Percentiles rank a stretch among this genome's conserved stretches.
Evolutionary conservation across 2,797 vertebrate genomes (phyloP).

Genomic region (Columba guinea): DNA sequence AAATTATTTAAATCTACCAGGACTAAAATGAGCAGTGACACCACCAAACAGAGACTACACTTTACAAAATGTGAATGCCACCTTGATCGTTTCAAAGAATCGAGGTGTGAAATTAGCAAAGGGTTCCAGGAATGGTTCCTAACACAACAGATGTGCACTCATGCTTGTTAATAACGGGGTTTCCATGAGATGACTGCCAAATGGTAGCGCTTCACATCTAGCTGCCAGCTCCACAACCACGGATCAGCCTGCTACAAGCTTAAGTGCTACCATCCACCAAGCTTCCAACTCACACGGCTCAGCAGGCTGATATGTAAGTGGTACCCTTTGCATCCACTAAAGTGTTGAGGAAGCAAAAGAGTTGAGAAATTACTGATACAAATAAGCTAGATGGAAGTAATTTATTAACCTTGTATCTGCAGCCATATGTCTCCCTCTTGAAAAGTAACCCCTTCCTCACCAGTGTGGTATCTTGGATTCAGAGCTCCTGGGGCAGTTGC

Average conservation of each 20-base stretch:
- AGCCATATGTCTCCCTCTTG: background rate
- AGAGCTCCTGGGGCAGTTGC: background rate
- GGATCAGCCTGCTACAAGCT: background rate
- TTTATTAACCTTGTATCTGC: background rate
- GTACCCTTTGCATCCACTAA: background rate
- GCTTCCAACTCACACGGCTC: background rate
- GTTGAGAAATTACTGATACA: background rate
- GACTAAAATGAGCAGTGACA: background rate
- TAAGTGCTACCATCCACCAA: background rate
- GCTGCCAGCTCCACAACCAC: background rate
- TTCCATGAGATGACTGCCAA: background rate
- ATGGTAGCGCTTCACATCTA: conserved; percentile 35
- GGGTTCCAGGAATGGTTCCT: background rate
- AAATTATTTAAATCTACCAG: background rate
- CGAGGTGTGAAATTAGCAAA: conserved; percentile 19
- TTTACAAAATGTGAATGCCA: background rate
- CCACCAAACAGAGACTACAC: background rate
- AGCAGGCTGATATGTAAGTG: background rate
- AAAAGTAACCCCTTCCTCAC: background rate
- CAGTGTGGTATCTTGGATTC: background rate
- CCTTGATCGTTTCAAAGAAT: background rate
- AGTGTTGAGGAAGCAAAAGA: background rate
- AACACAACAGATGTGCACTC: background rate
- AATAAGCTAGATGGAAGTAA: background rate
- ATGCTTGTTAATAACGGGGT: background rate